These are phyloP conservation scores for Bombus polaris DNA, from an alignment of 1,140 invertebrate species.

Conservation along the genomic window DNA sequence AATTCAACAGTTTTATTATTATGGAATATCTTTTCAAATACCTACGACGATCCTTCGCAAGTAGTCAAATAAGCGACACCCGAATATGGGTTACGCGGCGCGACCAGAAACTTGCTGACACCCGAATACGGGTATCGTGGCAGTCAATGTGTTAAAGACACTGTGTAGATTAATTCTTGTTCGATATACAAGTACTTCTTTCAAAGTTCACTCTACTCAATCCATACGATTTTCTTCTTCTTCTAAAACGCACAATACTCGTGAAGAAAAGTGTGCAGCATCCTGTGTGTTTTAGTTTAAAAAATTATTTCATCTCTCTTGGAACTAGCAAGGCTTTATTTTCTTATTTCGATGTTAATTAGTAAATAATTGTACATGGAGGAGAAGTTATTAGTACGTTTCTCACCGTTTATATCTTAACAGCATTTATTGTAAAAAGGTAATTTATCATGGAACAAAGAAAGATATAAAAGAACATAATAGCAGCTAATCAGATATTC, in stretches of 20 bases:
- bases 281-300: not conserved
- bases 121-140: too few species aligned
- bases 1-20: too few species aligned
- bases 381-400: not conserved
- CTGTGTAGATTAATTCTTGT: not conserved
- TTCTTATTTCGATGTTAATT: not conserved
- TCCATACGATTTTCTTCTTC: not conserved
- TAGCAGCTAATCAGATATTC: not conserved
- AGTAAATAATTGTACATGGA: not conserved
- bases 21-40: too few species aligned
- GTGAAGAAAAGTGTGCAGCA: too few species aligned
- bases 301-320: not conserved
- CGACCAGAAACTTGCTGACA: too few species aligned
- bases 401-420: not conserved
- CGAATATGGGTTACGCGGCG: too few species aligned
- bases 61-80: too few species aligned
- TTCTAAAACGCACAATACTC: not conserved
- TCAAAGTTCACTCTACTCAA: not conserved
- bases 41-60: too few species aligned
- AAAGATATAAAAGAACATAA: not conserved
- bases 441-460: not conserved
- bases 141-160: too few species aligned
- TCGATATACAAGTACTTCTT: too few species aligned
- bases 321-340: not conserved
- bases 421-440: not conserved